phyloP scores from a whole-genome alignment of 2,797 vertebrate genomes.

The Kryptopterus vitreolus region DNA sequence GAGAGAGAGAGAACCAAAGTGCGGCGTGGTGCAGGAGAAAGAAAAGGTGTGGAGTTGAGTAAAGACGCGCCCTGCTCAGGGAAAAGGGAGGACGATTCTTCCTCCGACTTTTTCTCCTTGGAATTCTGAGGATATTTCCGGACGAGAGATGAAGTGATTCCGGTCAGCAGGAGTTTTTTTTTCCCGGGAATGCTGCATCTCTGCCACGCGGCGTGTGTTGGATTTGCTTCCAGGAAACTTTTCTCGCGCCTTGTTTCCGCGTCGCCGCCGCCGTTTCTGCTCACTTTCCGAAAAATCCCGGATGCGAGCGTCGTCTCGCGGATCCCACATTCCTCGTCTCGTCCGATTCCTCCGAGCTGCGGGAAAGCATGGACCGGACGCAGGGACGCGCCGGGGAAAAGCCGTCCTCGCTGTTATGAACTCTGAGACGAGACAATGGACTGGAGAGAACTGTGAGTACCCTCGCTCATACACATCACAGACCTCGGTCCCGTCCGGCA shows the following conservation, averaged over 20 bases:
- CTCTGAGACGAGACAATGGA: slow-evolving; percentile 67
- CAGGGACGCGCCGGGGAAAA: not conserved
- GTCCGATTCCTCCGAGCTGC: slow-evolving; percentile 16
- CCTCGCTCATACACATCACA: not conserved
- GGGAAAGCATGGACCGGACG: slow-evolving; percentile 33
- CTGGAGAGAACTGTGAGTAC: slow-evolving; percentile 71
- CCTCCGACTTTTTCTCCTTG: not conserved
- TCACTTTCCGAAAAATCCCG: slow-evolving; percentile 2
- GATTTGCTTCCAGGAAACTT: slow-evolving; percentile 17
- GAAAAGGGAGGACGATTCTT: slow-evolving; percentile 5
- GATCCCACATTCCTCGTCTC: not conserved
- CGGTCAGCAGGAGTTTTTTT: not conserved
- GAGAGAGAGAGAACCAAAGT: not conserved
- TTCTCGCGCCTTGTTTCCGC: not conserved
- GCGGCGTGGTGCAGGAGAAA: slow-evolving; percentile 15
- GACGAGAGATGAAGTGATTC: not conserved
- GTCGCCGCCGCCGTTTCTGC: no score
- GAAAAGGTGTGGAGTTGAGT: slow-evolving; percentile 21
- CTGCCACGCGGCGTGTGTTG: not conserved
- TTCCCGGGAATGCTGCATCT: not conserved
- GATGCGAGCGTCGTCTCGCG: slow-evolving; percentile 33
- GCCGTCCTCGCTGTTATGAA: slow-evolving; percentile 27
- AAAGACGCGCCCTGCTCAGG: slow-evolving; percentile 44
- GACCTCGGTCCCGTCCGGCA: not conserved
- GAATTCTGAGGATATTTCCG: not conserved